phyloP scores from a whole-genome alignment of 2,888 invertebrate genomes.

The Melanchra persicariae region DNA sequence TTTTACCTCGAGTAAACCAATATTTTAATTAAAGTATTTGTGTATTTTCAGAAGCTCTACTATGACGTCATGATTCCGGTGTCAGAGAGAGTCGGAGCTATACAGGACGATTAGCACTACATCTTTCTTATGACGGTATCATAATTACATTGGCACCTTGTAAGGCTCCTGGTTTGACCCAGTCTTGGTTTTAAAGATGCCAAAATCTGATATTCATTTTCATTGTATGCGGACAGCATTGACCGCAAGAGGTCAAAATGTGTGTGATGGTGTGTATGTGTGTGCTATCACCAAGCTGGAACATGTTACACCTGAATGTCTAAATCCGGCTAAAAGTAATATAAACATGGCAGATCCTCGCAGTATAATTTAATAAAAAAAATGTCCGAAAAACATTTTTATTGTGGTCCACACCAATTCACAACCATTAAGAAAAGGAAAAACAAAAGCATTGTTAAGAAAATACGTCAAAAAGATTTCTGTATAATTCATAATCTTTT shows the following conservation, averaged over 20 bases:
- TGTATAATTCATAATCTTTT: slow-evolving; percentile 65
- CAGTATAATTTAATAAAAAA: slow-evolving; percentile 29
- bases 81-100: background rate
- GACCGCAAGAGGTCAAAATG: no score
- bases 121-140: background rate
- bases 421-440: slow-evolving; percentile 36
- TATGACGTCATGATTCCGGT: background rate
- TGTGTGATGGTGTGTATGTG: no score
- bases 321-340: background rate
- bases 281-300: background rate
- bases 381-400: slow-evolving; percentile 35
- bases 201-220: no score
- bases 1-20: slow-evolving; percentile 8
- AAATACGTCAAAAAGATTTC: slow-evolving; percentile 56
- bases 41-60: background rate
- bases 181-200: no score
- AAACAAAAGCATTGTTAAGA: slow-evolving; percentile 60
- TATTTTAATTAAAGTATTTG: slow-evolving; percentile 8
- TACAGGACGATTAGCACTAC: background rate
- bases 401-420: slow-evolving; percentile 46
- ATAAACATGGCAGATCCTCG: background rate
- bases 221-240: no score
- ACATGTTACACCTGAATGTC: background rate
- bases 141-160: no score
- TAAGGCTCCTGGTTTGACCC: no score